Evolutionary conservation across 2,113 vertebrate species (phyloP).

Genomic region (Melanostigma gelatinosum): DNA sequence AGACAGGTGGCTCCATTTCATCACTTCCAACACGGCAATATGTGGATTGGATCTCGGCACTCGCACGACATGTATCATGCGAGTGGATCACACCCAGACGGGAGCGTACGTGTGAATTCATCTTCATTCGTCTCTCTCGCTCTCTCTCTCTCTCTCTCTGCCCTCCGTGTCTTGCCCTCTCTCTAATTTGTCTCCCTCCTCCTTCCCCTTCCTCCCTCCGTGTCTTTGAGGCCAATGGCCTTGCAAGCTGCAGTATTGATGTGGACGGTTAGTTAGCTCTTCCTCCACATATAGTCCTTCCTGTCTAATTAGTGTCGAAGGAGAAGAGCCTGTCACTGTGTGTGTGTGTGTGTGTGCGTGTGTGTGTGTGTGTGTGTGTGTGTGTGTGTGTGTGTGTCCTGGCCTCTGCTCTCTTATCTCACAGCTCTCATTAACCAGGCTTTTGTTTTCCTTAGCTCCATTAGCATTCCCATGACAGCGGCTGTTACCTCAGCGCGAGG

Average conservation of each 20-base stretch:
- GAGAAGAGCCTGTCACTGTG: constrained; percentile 54
- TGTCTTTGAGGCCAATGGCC: constrained; percentile 58
- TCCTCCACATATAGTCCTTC: constrained; percentile 74
- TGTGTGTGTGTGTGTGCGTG: constrained; percentile 20
- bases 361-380: constrained; percentile 30
- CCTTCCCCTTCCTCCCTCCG: constrained; percentile 19
- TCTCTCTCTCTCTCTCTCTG: constrained; percentile 38
- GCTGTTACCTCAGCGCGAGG: constrained; percentile 69
- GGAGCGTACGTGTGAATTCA: constrained; percentile 18
- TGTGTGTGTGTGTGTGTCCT: constrained; percentile 37
- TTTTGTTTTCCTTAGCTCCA: constrained; percentile 83
- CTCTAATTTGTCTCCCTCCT: constrained; percentile 59
- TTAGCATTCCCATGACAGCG: constrained; percentile 80
- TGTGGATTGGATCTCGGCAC: neutral
- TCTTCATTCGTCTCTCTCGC: constrained; percentile 35
- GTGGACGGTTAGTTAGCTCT: constrained; percentile 74
- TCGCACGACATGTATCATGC: constrained; percentile 1
- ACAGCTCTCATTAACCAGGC: constrained; percentile 82
- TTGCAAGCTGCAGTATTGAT: constrained; percentile 70
- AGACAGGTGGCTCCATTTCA: constrained; percentile 13
- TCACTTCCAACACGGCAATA: neutral
- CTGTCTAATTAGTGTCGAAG: constrained; percentile 77
- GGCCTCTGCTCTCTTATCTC: constrained; percentile 81
- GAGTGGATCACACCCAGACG: constrained; percentile 24
- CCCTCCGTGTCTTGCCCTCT: constrained; percentile 42